These are phyloP conservation scores for Carassius auratus DNA, from an alignment of 2,113 vertebrate species.

Conservation along the genomic window DNA sequence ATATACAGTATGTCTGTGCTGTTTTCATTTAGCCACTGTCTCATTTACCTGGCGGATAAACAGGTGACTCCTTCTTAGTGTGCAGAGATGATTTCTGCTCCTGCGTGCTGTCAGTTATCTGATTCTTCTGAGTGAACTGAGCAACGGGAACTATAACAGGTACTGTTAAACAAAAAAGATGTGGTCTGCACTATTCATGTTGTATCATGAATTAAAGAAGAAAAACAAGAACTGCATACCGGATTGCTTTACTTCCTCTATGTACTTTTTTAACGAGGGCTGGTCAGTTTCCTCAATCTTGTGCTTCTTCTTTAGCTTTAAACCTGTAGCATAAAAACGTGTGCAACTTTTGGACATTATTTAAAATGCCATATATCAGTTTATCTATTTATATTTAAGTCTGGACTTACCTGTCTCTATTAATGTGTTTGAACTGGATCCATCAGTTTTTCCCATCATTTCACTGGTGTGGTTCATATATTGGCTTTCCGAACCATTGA, in stretches of 20 bases:
- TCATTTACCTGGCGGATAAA: conserved; percentile 81
- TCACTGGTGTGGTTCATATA: conserved; percentile 67
- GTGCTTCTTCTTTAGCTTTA: conserved; percentile 68
- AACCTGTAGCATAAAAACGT: conserved; percentile 57
- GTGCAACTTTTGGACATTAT: not conserved
- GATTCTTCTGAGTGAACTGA: conserved; percentile 72
- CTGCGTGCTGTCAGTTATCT: conserved; percentile 61
- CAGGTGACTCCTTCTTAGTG: conserved; percentile 79
- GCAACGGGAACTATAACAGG: conserved; percentile 54
- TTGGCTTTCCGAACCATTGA: conserved; percentile 66
- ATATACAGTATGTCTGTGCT: not conserved
- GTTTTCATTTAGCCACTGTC: conserved; percentile 11
- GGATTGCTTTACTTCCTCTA: conserved; percentile 60
- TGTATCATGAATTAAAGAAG: conserved; percentile 23
- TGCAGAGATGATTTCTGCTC: conserved; percentile 64
- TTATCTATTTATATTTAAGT: not conserved
- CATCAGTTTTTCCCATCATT: conserved; percentile 55
- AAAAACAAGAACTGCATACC: conserved; percentile 48
- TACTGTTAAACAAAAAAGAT: conserved; percentile 14
- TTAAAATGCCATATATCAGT: not conserved
- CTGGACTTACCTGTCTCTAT: conserved; percentile 40
- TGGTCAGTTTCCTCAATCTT: conserved; percentile 49
- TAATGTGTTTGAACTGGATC: conserved; percentile 57
- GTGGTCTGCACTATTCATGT: not conserved
- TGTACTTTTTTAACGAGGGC: conserved; percentile 50